Evolutionary conservation across 2,888 invertebrate species (phyloP).

Genomic region (Drosophila tripunctata): DNA sequence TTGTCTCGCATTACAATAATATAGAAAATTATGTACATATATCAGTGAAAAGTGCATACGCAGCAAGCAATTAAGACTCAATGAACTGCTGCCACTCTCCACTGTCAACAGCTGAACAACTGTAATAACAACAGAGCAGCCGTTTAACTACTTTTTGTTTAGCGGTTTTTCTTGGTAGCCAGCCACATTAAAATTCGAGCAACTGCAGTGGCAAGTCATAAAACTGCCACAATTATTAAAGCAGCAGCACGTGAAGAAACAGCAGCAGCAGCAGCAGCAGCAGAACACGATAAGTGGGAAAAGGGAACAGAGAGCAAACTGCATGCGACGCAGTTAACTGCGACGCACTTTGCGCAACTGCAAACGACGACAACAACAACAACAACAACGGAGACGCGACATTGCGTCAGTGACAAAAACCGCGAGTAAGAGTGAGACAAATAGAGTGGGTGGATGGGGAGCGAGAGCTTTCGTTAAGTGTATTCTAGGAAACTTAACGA

Average conservation of each 20-base stretch:
- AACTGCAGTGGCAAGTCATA: slow-evolving; percentile 70
- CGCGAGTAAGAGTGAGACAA: slow-evolving; percentile 29
- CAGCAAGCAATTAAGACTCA: slow-evolving; percentile 30
- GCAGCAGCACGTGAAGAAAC: slow-evolving; percentile 10
- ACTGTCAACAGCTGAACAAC: slow-evolving; percentile 37
- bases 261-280: slow-evolving; percentile 6
- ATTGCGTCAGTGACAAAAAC: slow-evolving; percentile 63
- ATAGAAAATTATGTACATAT: slow-evolving; percentile 1
- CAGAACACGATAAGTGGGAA: slow-evolving; percentile 19
- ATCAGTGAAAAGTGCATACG: slow-evolving; percentile 37
- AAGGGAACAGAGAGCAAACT: slow-evolving; percentile 9
- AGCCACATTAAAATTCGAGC: slow-evolving; percentile 65
- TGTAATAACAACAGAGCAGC: slow-evolving; percentile 46
- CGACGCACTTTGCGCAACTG: slow-evolving; percentile 72
- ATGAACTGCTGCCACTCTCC: background rate
- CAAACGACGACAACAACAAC: slow-evolving; percentile 43
- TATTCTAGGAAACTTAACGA: slow-evolving; percentile 65
- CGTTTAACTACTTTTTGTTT: slow-evolving; percentile 13
- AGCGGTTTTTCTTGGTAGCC: slow-evolving; percentile 52
- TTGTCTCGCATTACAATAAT: slow-evolving; percentile 21
- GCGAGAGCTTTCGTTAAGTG: slow-evolving; percentile 36
- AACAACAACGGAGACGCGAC: slow-evolving; percentile 29
- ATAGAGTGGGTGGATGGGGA: slow-evolving; percentile 12
- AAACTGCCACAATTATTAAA: slow-evolving; percentile 61
- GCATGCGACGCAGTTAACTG: slow-evolving; percentile 51